Conservation (phyloP, 2,113 vertebrate genomes). For the Entosphenus tridentatus region DNA sequence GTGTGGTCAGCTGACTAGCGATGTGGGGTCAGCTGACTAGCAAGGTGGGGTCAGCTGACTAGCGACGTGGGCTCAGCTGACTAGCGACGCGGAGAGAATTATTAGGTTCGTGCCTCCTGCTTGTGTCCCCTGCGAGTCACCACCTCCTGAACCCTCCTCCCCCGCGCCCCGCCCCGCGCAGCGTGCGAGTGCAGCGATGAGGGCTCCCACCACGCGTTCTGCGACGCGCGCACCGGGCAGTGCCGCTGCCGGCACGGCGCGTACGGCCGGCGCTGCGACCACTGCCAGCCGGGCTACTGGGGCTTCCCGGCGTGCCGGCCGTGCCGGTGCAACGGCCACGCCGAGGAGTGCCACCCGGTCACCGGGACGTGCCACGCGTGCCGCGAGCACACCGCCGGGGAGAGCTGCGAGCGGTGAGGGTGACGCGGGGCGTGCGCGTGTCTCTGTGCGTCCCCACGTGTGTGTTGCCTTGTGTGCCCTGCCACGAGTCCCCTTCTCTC, state of each 20-base stretch:
- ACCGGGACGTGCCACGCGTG: constrained; percentile 52
- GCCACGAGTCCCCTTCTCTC: too few relatives aligned
- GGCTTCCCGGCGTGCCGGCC: constrained; percentile 59
- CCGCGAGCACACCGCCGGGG: constrained; percentile 49
- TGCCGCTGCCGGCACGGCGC: constrained; percentile 52
- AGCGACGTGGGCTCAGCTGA: too few relatives aligned
- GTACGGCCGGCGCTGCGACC: constrained; percentile 46
- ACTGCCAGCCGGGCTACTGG: constrained; percentile 64
- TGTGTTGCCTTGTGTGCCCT: too few relatives aligned
- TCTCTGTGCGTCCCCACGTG: too few relatives aligned
- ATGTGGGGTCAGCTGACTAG: too few relatives aligned
- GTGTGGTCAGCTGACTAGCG: too few relatives aligned
- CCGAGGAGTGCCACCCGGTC: constrained; percentile 40
- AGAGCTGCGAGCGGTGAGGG: constrained; percentile 55
- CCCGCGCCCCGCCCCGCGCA: constrained; percentile 15
- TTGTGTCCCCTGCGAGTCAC: background rate
- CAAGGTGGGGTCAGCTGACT: too few relatives aligned
- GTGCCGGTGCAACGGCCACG: constrained; percentile 57
- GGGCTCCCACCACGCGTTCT: constrained; percentile 41
- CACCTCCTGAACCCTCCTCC: background rate
- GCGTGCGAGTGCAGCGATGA: constrained; percentile 57
- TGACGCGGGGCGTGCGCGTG: background rate
- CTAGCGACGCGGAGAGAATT: too few relatives aligned
- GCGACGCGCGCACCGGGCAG: constrained; percentile 46
- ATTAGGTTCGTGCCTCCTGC: background rate